Evolutionary conservation across 2,113 vertebrate genomes (phyloP).

Genomic region (Serinus canaria): DNA sequence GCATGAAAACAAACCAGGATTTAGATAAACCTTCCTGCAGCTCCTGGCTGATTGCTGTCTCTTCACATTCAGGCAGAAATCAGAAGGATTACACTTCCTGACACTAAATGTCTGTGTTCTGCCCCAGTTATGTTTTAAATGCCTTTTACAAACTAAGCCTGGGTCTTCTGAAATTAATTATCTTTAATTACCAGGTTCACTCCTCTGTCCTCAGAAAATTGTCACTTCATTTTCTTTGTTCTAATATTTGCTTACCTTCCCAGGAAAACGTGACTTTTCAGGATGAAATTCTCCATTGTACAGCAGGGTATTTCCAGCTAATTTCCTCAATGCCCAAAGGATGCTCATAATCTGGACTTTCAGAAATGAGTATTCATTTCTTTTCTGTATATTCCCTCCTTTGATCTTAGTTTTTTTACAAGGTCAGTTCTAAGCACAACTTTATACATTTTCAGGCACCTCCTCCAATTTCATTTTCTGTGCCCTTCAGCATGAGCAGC

Average conservation of each 20-base stretch:
- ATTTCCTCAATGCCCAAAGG: conserved; percentile 44
- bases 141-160: background rate
- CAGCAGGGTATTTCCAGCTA: conserved; percentile 5
- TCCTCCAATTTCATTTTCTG: background rate
- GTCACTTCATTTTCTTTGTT: conserved; percentile 41
- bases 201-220: background rate
- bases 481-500: background rate
- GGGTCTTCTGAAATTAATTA: conserved; percentile 41
- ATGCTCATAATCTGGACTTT: conserved; percentile 29
- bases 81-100: background rate
- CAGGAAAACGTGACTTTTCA: background rate
- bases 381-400: background rate
- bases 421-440: background rate
- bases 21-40: background rate
- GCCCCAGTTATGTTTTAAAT: background rate
- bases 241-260: conserved; percentile 59
- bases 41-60: background rate
- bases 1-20: background rate
- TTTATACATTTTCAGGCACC: background rate
- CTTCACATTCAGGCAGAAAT: background rate
- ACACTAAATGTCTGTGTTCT: background rate
- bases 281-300: background rate
- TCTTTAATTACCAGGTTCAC: conserved; percentile 36
- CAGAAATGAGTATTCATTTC: background rate
- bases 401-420: conserved; percentile 33